Base-by-base conservation (phyloP, 2,797 vertebrate species). In the Scolopax rusticola region DNA sequence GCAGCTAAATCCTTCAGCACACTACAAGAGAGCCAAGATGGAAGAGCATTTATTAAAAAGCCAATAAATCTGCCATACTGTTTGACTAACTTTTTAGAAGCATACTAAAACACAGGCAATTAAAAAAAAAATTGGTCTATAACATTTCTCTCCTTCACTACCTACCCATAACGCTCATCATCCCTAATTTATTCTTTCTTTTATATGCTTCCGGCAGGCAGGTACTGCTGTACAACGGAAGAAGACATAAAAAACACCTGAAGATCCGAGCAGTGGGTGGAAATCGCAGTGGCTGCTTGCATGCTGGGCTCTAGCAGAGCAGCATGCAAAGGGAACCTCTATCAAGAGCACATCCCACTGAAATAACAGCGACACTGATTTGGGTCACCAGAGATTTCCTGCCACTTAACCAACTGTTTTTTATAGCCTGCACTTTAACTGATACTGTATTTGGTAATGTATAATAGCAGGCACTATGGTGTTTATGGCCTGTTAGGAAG, bases 41-140 rank as follows among this genome's bases (percentile, higher is more conserved):
- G 57, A 88, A 92, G 33, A 90, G 36, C 88, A 50, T 86, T 86
- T 92, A 89, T 85, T 93, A 45, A 87, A 63, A 87, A 48, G 45
- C 54, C 36, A 36, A 81, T 93, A 87, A 93, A 95, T 95, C 93
- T 89, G 68, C 40, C 51, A 0, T 6, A 45, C 75, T 74, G 75
- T 48, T 83, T 92, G 93, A 93, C 91, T 83, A 91, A 95, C 67
- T 95, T 85, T 93, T 89, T 68, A 95, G 94, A 91, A 95, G 89
- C 60, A 1, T n/a, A 80, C 64, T 95, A 80, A 95, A 95, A 48
- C 51, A 91, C 1, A 10, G 40, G 68, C 68, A 86, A 74, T 92
- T 43, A 48, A 48, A 48, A 48, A 48, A 40, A 83, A 79, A 59
- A 59, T 17, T 28, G 47, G 70, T 40, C 81, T 73, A 9, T 73